These are phyloP conservation scores for Drosophila paulistorum DNA, from an alignment of 1,140 invertebrate genomes.

Conservation along the genomic window DNA sequence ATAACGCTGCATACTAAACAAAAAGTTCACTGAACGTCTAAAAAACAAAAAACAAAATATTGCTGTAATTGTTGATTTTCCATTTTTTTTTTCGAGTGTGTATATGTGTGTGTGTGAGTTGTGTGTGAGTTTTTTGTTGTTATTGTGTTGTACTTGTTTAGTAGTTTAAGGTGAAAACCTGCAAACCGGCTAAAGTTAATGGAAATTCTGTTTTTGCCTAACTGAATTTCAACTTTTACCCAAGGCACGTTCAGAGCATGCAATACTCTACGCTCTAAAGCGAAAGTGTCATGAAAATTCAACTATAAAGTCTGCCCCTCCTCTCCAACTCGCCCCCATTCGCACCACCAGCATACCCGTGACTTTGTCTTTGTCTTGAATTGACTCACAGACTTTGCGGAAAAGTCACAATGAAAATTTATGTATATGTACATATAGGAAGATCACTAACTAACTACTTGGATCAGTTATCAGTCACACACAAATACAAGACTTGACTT, in stretches of 20 bases:
- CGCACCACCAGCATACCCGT: neutral
- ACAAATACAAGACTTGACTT: neutral
- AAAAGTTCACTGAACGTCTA: slow-evolving; percentile 44
- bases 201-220: slow-evolving; percentile 48
- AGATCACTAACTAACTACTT: slow-evolving; percentile 23
- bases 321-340: neutral
- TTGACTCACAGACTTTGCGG: slow-evolving; percentile 7
- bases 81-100: slow-evolving; percentile 10
- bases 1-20: neutral
- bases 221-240: slow-evolving; percentile 65
- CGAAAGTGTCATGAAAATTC: slow-evolving; percentile 68
- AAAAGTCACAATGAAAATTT: slow-evolving; percentile 56
- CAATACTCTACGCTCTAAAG: slow-evolving; percentile 48
- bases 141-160: neutral
- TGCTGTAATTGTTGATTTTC: slow-evolving; percentile 42
- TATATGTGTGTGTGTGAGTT: neutral
- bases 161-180: slow-evolving; percentile 34
- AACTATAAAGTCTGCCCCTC: slow-evolving; percentile 1
- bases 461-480: slow-evolving; percentile 4
- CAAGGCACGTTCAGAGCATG: slow-evolving; percentile 61
- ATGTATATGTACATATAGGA: slow-evolving; percentile 37
- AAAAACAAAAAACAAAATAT: slow-evolving; percentile 37
- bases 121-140: neutral
- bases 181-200: slow-evolving; percentile 36
- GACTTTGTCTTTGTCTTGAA: slow-evolving; percentile 1